These are phyloP conservation scores for Latrodectus elegans DNA, from an alignment of 2,888 invertebrate species.

Conservation along the genomic window DNA sequence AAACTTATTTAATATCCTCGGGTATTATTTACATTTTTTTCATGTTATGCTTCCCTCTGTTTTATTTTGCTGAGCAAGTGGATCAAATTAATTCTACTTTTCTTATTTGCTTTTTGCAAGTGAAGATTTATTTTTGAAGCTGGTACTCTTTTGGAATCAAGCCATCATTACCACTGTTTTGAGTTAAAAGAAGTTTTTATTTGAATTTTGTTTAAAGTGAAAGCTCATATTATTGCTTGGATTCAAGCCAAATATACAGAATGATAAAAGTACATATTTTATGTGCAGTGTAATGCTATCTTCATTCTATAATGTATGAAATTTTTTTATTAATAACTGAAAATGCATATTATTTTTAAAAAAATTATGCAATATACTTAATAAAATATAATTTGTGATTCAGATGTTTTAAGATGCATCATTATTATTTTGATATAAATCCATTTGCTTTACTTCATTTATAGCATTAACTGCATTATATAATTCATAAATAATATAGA, in stretches of 20 bases:
- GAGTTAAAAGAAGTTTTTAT: conserved; percentile 6
- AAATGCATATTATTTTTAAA: too few relatives aligned
- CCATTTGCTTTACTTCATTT: too few relatives aligned
- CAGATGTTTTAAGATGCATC: too few relatives aligned
- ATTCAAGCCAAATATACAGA: background rate
- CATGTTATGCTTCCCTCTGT: background rate
- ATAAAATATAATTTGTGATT: too few relatives aligned
- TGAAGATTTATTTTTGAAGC: conserved; percentile 28
- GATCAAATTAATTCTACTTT: conserved; percentile 47
- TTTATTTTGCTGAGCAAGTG: conserved; percentile 29
- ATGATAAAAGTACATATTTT: too few relatives aligned
- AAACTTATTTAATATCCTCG: conserved; percentile 50
- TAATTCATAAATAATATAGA: too few relatives aligned
- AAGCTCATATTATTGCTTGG: conserved; percentile 3
- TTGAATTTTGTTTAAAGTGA: conserved; percentile 14
- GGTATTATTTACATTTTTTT: conserved; percentile 6
- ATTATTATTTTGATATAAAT: too few relatives aligned
- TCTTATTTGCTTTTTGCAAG: conserved; percentile 20
- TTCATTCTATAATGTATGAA: too few relatives aligned
- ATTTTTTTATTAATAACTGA: too few relatives aligned
- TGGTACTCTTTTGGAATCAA: conserved; percentile 12
- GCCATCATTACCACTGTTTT: conserved; percentile 20
- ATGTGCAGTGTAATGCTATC: too few relatives aligned
- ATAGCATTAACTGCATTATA: too few relatives aligned
- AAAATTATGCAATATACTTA: too few relatives aligned